phyloP scores from a whole-genome alignment of 92 coral and sea anemone species.

The Epizoanthus ramosus region DNA sequence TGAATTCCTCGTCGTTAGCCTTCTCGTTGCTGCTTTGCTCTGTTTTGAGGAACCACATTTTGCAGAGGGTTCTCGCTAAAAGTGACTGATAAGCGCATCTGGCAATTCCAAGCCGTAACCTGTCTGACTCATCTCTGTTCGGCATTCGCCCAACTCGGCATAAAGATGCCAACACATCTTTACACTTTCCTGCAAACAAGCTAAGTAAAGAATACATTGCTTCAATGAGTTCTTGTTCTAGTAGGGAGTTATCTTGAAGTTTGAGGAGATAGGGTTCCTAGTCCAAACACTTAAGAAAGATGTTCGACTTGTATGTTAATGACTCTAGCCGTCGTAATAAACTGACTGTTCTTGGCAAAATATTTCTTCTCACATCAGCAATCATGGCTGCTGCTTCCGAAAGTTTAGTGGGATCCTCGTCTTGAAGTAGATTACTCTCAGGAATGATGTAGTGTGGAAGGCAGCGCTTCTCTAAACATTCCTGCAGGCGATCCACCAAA shows the following conservation, averaged over 20 bases:
- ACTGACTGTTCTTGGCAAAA: background rate
- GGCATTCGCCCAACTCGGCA: too few relatives aligned
- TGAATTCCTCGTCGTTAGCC: background rate
- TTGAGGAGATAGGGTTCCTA: too few relatives aligned
- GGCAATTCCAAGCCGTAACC: too few relatives aligned
- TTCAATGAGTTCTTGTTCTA: too few relatives aligned
- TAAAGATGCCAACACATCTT: too few relatives aligned
- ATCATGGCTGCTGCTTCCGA: background rate
- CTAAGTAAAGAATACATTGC: background rate
- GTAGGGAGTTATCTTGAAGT: too few relatives aligned
- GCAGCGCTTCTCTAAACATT: background rate
- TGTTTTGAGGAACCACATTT: slow-evolving; percentile 1
- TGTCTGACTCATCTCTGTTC: too few relatives aligned
- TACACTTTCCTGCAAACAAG: background rate
- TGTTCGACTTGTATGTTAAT: background rate
- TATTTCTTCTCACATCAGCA: background rate
- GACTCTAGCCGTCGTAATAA: background rate
- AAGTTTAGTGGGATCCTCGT: background rate
- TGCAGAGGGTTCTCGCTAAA: background rate
- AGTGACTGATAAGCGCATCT: background rate
- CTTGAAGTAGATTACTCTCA: slow-evolving; percentile 24
- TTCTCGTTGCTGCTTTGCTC: background rate
- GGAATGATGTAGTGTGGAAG: slow-evolving; percentile 31
- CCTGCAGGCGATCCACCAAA: background rate
- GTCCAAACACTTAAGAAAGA: too few relatives aligned